Evolutionary conservation across 2,113 vertebrate genomes (phyloP), one percentile per base, ranked within the genome.

Genomic region (Sinocyclocheilus grahami): DNA sequence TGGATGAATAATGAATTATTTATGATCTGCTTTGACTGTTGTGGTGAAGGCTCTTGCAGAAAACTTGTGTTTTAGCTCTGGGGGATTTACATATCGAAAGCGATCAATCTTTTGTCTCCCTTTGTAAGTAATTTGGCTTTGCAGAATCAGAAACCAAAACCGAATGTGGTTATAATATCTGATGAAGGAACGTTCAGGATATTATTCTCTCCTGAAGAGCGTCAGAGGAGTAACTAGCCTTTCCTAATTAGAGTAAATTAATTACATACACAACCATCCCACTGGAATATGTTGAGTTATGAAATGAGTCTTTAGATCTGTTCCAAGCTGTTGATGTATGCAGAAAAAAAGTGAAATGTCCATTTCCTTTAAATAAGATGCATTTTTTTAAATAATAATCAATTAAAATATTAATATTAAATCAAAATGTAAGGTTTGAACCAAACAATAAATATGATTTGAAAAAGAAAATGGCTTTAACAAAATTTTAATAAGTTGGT

Each of bases 1-100:
- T 37, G 67, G 1, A 69, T 84, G 46, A 83, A 39, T 83, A 63
- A 83, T 88, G 72, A 84, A 86, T 88, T 86, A 88, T 88, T 88
- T 86, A 88, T 88, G 48, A 42, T 67, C 37, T 81, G 18, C 48
- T 65, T 84, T 79, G 75, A 33, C 58, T 86, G 63, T 48, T 71
- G 60, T 79, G 83, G 48, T 87, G 48, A 85, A 75, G 72, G 82
- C 48, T 48, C 18, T 69, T 12, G 11, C 27, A 7, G 42, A 71
- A 58, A 33, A 69, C 46, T 82, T 0, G 5, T 82, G 80, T 74
- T 72, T n/a, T 72, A 80, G 79, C 82, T 88, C 16, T 0, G 7
- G 46, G 82, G 82, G 20, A 74, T 71, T 83, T 87, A 51, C 22
- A 71, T 62, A 30, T 76, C 53, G 51, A 86, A 78, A 79, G 69